These are phyloP conservation scores for Drosophila limbata DNA, from an alignment of 2,888 invertebrate genomes.

Conservation along the genomic window DNA sequence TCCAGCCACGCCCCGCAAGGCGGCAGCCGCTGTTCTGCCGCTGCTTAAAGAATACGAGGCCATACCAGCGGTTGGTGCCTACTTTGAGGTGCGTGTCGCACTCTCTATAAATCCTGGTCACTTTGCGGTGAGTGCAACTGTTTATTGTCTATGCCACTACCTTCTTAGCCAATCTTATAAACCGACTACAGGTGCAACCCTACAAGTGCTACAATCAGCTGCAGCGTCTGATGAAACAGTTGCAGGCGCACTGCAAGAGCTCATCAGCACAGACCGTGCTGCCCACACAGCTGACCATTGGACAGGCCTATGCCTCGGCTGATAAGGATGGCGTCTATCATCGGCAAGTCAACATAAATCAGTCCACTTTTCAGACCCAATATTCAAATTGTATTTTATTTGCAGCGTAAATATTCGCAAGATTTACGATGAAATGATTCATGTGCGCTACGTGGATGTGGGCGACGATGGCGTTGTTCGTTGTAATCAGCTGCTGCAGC, in stretches of 20 bases:
- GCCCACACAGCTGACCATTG: slow-evolving; percentile 82
- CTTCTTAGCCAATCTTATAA: background rate
- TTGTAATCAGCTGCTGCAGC: slow-evolving; percentile 86
- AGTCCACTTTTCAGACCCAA: too few relatives aligned
- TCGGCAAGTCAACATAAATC: slow-evolving; percentile 86
- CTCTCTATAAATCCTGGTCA: slow-evolving; percentile 90
- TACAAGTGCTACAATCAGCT: slow-evolving; percentile 85
- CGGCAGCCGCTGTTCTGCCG: slow-evolving; percentile 11
- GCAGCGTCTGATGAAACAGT: slow-evolving; percentile 88
- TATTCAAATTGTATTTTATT: slow-evolving; percentile 2
- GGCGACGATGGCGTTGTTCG: slow-evolving; percentile 88
- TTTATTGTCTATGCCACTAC: background rate
- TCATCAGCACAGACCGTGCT: slow-evolving; percentile 85
- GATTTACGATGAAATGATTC: slow-evolving; percentile 87
- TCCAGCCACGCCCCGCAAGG: slow-evolving; percentile 54
- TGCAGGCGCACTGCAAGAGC: slow-evolving; percentile 88
- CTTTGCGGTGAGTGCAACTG: slow-evolving; percentile 78
- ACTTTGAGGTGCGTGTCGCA: slow-evolving; percentile 90
- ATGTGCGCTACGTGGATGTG: slow-evolving; percentile 88
- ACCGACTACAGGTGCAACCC: slow-evolving; percentile 86
- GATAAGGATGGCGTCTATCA: slow-evolving; percentile 89
- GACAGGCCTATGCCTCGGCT: slow-evolving; percentile 89
- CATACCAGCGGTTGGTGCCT: slow-evolving; percentile 85
- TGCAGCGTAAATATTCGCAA: slow-evolving; percentile 87
- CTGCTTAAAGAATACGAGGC: slow-evolving; percentile 71